Evolutionary conservation across 2,113 vertebrate genomes (phyloP).

Genomic region (Psettodes erumei): DNA sequence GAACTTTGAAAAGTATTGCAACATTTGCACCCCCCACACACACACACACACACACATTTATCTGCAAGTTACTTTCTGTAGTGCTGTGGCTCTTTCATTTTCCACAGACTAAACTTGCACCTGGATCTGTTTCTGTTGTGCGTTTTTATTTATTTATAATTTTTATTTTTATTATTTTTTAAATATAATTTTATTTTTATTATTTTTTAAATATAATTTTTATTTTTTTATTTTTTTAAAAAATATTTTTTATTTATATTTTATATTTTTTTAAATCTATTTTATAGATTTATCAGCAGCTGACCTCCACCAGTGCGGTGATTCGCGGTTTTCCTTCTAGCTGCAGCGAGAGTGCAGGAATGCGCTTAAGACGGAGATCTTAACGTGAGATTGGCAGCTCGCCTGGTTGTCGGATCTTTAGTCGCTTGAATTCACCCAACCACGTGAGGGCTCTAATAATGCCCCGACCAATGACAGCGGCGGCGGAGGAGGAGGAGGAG

Average conservation of each 20-base stretch:
- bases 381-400: slow-evolving; percentile 60
- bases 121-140: background rate
- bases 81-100: background rate
- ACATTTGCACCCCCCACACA: slow-evolving; percentile 32
- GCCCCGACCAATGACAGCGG: slow-evolving; percentile 53
- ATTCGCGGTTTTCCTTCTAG: too few relatives aligned
- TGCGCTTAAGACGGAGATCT: slow-evolving; percentile 68
- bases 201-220: too few relatives aligned
- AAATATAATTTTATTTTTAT: too few relatives aligned
- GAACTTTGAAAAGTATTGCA: slow-evolving; percentile 73
- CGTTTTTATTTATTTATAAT: background rate
- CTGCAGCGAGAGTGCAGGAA: slow-evolving; percentile 62
- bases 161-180: too few relatives aligned
- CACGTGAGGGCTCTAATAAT: slow-evolving; percentile 65
- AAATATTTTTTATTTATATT: too few relatives aligned
- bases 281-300: too few relatives aligned
- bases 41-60: too few relatives aligned
- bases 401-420: slow-evolving; percentile 62
- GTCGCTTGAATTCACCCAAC: slow-evolving; percentile 61
- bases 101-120: too few relatives aligned
- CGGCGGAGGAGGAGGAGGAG: slow-evolving; percentile 19
- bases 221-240: too few relatives aligned
- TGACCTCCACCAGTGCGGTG: too few relatives aligned
- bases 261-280: too few relatives aligned
- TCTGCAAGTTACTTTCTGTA: background rate